Conservation (phyloP, 1,140 invertebrate species). For the Coboldia fuscipes region DNA sequence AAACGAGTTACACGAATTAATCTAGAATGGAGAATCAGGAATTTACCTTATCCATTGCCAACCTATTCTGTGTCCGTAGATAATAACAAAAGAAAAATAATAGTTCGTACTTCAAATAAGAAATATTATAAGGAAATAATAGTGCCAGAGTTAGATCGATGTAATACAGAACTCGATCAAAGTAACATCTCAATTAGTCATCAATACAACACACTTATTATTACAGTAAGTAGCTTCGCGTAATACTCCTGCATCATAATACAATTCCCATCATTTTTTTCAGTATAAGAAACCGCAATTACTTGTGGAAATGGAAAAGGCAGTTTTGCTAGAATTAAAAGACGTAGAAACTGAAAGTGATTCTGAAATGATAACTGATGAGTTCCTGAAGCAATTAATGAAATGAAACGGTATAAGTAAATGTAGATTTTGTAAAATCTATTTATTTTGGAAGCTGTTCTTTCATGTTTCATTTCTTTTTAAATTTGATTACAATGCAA, state of each 20-base stretch:
- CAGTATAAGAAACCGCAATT: constrained; percentile 51
- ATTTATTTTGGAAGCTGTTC: too few relatives aligned
- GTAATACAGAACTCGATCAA: constrained; percentile 35
- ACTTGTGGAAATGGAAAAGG: constrained; percentile 43
- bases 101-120: constrained; percentile 51
- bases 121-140: constrained; percentile 59
- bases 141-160: constrained; percentile 44
- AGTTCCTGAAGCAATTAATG: constrained; percentile 7
- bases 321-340: constrained; percentile 27
- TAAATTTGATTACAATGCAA: too few relatives aligned
- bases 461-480: too few relatives aligned
- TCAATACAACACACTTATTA: constrained; percentile 56
- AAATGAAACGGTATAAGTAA: too few relatives aligned
- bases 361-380: constrained; percentile 20
- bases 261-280: constrained; percentile 17
- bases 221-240: constrained; percentile 34
- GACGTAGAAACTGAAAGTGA: constrained; percentile 28
- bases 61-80: constrained; percentile 44
- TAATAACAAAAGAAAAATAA: constrained; percentile 33
- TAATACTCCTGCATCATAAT: too few relatives aligned
- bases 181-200: constrained; percentile 37
- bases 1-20: constrained; percentile 47
- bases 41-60: constrained; percentile 45
- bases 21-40: constrained; percentile 62
- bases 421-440: too few relatives aligned